These are phyloP conservation scores for Cephus runcator DNA, from an alignment of 2,888 invertebrate species.

Conservation along the genomic window DNA sequence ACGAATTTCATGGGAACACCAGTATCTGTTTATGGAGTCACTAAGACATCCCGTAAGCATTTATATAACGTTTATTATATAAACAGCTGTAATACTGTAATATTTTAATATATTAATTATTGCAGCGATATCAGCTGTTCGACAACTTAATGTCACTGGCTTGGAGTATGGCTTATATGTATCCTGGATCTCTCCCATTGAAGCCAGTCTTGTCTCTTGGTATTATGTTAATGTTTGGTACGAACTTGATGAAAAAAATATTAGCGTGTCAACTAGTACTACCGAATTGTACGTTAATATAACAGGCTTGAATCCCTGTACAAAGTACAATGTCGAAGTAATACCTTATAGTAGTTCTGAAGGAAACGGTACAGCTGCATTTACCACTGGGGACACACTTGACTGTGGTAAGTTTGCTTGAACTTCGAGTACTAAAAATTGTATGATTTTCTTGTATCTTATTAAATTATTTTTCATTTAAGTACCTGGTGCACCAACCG, in stretches of 20 bases:
- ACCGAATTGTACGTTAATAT: slow-evolving; percentile 1
- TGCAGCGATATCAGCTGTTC: not conserved
- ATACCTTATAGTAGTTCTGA: slow-evolving; percentile 10
- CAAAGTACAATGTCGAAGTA: slow-evolving; percentile 35
- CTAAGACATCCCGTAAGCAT: not conserved
- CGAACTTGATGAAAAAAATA: not conserved
- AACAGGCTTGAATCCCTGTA: slow-evolving; percentile 37
- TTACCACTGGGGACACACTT: not conserved
- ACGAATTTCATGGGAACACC: not conserved
- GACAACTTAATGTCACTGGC: not conserved
- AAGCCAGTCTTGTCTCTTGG: not conserved
- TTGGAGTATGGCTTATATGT: slow-evolving; percentile 4
- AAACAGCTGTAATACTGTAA: not conserved
- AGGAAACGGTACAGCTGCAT: not conserved
- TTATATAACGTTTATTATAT: not conserved
- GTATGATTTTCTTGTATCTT: not conserved
- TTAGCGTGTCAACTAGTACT: not conserved
- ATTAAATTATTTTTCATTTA: not conserved
- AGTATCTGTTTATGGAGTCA: not conserved
- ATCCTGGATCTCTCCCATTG: slow-evolving; percentile 29
- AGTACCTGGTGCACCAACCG: not conserved
- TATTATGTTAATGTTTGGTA: not conserved
- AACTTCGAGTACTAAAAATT: not conserved
- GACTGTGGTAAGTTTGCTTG: not conserved
- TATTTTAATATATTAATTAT: not conserved